phyloP scores from a whole-genome alignment of 2,888 invertebrate genomes.

The Allolobophora icterica region DNA sequence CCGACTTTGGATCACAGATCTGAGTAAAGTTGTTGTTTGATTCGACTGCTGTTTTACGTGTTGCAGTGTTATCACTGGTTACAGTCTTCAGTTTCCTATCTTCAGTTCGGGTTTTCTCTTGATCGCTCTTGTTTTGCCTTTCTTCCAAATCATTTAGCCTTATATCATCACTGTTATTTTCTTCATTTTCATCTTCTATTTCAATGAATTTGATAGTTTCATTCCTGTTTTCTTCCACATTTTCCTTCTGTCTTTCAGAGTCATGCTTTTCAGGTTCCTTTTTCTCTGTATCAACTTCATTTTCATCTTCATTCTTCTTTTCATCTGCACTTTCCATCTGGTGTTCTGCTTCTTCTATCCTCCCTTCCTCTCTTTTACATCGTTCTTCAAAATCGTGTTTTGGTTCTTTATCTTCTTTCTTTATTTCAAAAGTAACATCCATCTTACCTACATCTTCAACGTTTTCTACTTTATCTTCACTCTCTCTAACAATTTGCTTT shows the following conservation, averaged over 20 bases:
- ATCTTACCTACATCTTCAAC: background rate
- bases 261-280: background rate
- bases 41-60: background rate
- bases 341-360: background rate
- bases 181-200: background rate
- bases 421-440: background rate
- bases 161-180: background rate
- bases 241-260: background rate
- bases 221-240: background rate
- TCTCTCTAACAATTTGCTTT: background rate
- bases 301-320: background rate
- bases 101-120: no score
- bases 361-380: background rate
- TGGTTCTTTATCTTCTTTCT: background rate
- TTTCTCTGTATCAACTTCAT: slow-evolving; percentile 4
- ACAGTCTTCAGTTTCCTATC: background rate
- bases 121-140: no score
- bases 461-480: background rate
- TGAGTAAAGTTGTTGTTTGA: background rate
- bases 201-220: background rate
- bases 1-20: background rate
- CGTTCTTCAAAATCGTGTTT: no score
- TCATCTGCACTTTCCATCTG: background rate
- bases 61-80: background rate
- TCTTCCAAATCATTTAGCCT: background rate